phyloP scores from a whole-genome alignment of 2,113 vertebrate species.

The Dolichotis patagonum region DNA sequence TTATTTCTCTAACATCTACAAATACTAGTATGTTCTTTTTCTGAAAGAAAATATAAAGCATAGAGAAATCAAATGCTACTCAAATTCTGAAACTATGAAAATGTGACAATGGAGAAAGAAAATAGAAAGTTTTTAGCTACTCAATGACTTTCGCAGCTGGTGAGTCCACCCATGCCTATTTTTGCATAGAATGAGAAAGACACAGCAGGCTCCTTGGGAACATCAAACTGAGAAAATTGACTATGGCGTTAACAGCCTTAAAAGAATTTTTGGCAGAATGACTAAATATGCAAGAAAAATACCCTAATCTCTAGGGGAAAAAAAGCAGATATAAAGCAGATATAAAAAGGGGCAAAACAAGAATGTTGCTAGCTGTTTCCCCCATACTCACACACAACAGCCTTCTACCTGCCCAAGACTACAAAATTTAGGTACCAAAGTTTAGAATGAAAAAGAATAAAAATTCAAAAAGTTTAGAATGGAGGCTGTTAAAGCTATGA shows the following conservation, averaged over 20 bases:
- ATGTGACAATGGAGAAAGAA: conserved; percentile 65
- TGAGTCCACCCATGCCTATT: conserved; percentile 57
- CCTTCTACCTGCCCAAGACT: conserved; percentile 8
- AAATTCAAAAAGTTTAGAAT: neutral
- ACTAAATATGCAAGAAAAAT: conserved; percentile 74
- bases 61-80: conserved; percentile 56
- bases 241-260: conserved; percentile 71
- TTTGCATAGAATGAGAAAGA: conserved; percentile 72
- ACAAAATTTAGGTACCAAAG: neutral
- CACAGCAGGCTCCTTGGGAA: conserved; percentile 74
- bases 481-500: neutral
- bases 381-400: conserved; percentile 20
- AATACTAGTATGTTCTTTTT: conserved; percentile 26
- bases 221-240: conserved; percentile 80
- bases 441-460: neutral
- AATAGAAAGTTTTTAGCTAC: conserved; percentile 59
- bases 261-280: conserved; percentile 75
- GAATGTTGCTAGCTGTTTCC: neutral
- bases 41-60: conserved; percentile 61
- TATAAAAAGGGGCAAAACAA: conserved; percentile 65
- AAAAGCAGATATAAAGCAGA: conserved; percentile 8
- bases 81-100: conserved; percentile 54
- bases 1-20: conserved; percentile 50
- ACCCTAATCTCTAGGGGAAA: conserved; percentile 56
- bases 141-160: conserved; percentile 61